These are phyloP conservation scores for Labeo catla DNA, from an alignment of 2,113 vertebrate genomes.

Conservation along the genomic window DNA sequence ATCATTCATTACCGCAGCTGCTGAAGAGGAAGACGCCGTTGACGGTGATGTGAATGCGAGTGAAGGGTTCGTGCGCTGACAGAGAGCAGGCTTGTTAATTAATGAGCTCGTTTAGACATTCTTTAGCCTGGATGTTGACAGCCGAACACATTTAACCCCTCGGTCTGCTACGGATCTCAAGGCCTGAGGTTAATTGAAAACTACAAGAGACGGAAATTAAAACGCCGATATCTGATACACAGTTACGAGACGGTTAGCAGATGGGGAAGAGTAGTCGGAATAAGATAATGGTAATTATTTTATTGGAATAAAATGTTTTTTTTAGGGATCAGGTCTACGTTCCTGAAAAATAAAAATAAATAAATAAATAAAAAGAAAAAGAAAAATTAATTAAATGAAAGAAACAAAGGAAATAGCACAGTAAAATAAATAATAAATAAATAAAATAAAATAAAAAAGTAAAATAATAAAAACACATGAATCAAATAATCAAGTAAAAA, in stretches of 20 bases:
- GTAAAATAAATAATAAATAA: too few relatives aligned
- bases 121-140: neutral
- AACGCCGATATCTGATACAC: neutral
- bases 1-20: conserved; percentile 46
- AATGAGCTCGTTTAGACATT: conserved; percentile 21
- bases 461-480: too few relatives aligned
- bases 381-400: too few relatives aligned
- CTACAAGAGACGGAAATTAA: neutral
- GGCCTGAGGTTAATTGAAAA: neutral
- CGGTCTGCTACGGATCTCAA: neutral
- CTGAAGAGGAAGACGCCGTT: neutral
- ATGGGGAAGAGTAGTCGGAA: neutral
- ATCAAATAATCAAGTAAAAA: too few relatives aligned
- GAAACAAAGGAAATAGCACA: too few relatives aligned
- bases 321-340: neutral
- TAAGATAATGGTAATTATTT: neutral
- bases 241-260: neutral
- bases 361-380: neutral
- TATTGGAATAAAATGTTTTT: neutral
- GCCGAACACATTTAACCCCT: neutral
- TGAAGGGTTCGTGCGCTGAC: neutral
- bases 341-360: neutral
- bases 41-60: neutral
- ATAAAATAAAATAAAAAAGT: too few relatives aligned
- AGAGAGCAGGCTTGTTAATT: conserved; percentile 35